phyloP scores from a whole-genome alignment of 2,797 vertebrate genomes.

The Falco biarmicus region DNA sequence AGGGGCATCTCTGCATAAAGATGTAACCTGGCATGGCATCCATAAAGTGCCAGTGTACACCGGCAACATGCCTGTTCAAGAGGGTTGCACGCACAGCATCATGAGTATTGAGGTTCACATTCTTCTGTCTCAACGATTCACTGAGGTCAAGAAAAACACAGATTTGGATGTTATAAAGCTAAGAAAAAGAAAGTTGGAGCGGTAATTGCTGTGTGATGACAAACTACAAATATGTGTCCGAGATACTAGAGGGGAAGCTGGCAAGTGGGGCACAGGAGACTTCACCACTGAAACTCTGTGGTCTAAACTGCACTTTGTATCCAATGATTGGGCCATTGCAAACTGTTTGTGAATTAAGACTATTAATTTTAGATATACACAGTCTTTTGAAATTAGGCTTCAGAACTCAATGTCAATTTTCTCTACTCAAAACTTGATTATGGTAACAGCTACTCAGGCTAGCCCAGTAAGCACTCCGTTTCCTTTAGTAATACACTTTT shows the following conservation, averaged over 20 bases:
- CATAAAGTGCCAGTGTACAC: neutral
- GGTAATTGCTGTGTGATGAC: neutral
- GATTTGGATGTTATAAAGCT: neutral
- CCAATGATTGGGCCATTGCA: neutral
- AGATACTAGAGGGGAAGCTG: neutral
- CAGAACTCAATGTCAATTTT: neutral
- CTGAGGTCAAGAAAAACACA: neutral
- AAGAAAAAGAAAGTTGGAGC: neutral
- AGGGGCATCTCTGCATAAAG: neutral
- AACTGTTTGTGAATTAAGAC: neutral
- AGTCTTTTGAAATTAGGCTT: neutral
- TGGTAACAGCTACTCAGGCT: neutral
- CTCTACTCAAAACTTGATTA: neutral
- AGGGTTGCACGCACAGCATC: fast-evolving
- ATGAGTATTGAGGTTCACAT: fast-evolving
- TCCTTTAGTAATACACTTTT: neutral
- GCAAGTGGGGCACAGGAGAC: neutral
- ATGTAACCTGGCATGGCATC: neutral
- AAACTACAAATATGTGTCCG: neutral
- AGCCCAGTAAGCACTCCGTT: neutral
- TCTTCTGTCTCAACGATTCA: neutral
- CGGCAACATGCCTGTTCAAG: neutral
- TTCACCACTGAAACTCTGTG: neutral
- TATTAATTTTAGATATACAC: neutral
- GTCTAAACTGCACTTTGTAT: neutral